A percentile compares a stretch with the other conserved stretches of the same genome.
Evolutionary conservation across 2,797 vertebrate genomes (phyloP).

Genomic region (Cirrhinus molitorella): DNA sequence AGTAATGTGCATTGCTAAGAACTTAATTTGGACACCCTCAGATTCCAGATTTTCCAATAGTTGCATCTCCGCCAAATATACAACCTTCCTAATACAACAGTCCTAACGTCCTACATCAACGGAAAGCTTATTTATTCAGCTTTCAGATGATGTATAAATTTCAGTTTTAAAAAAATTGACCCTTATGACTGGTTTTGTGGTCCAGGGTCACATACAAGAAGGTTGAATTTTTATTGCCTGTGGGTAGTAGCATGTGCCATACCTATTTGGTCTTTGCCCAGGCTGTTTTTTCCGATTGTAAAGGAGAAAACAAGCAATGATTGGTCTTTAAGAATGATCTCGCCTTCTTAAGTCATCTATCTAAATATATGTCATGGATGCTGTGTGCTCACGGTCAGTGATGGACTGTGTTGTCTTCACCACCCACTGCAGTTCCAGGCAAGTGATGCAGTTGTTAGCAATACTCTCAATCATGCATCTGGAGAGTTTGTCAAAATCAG

Average conservation of each 20-base stretch:
- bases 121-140: too few species aligned
- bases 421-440: not conserved
- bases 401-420: not conserved
- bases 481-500: conserved; percentile 9
- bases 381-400: not conserved
- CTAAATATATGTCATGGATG: not conserved
- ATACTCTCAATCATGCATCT: conserved; percentile 1
- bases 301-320: not conserved
- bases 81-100: too few species aligned
- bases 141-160: too few species aligned
- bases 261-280: not conserved
- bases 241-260: not conserved
- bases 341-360: not conserved
- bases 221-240: not conserved
- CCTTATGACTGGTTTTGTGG: too few species aligned
- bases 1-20: too few species aligned
- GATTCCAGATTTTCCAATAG: too few species aligned
- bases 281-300: not conserved
- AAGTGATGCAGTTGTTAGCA: not conserved
- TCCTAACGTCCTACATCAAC: too few species aligned
- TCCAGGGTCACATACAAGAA: too few species aligned
- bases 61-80: too few species aligned
- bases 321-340: not conserved
- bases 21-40: too few species aligned
- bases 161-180: too few species aligned